A percentile compares a stretch with the other conserved stretches of the same genome.
Evolutionary conservation across 2,113 vertebrate genomes (phyloP).

Genomic region (Connochaetes taurinus): DNA sequence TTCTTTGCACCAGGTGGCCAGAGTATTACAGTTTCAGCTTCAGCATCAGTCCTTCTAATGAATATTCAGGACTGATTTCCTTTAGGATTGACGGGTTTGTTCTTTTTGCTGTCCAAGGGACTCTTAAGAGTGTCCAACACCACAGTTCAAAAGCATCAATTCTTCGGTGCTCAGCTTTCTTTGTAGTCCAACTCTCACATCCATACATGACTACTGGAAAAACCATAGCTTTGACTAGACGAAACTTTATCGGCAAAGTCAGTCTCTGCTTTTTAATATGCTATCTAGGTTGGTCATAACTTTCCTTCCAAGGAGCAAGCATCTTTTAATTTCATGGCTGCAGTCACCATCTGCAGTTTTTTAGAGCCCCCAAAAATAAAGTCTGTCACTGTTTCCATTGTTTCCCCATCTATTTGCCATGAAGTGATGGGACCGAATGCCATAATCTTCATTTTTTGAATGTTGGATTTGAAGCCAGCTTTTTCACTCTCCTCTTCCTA

Average conservation of each 20-base stretch:
- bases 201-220: background rate
- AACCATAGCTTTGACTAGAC: background rate
- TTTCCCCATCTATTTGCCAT: background rate
- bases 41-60: background rate
- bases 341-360: background rate
- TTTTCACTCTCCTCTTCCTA: background rate
- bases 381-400: background rate
- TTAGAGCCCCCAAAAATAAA: fast-evolving
- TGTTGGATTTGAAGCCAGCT: background rate
- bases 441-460: background rate
- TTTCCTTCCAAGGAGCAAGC: background rate
- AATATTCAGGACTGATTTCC: background rate
- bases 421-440: background rate
- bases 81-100: background rate
- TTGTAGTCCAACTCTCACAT: background rate
- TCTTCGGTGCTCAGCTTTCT: background rate
- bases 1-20: background rate
- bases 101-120: background rate
- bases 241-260: background rate
- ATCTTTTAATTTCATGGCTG: background rate
- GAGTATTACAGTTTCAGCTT: background rate
- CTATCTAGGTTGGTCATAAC: background rate
- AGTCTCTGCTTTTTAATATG: background rate
- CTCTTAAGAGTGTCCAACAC: background rate
- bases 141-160: background rate